Base-by-base conservation (phyloP, 2,888 invertebrate species). In the Cremastinae sp. region DNA sequence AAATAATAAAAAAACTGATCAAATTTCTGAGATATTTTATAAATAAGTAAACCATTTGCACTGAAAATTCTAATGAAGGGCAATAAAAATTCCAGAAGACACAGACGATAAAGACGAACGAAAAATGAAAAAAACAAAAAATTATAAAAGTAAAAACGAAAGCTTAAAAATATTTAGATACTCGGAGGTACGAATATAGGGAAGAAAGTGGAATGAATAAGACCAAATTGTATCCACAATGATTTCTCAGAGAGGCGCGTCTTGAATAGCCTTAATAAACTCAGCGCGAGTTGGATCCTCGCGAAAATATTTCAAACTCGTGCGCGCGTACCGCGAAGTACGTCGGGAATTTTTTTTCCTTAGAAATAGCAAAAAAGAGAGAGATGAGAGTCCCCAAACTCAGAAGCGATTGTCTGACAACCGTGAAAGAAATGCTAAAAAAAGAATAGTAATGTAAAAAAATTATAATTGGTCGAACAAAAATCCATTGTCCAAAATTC, bases 221-320 rank as follows among this genome's bases (percentile, higher is more conserved):
- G 91, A 90, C 91, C 91, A 92, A 92, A 92, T 92, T 92, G 92
- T 92, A 91, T 91, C 91, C 91, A 92, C 91, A 92, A 92, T 92
- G 90, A 89, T 90, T 91, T 91, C 91, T 91, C 91, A 91, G 90
- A 91, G 90, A 91, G 90, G 91, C 90, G 90, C 90, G 90, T 88
- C 91, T 90, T 92, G 91, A 91, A 92, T 92, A 91, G 91, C 91
- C 91, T 92, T 92, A 92, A 91, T 91, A 89, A 89, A 89, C 88
- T 87, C 83, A 85, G 69, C 49, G 59, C 85, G 86, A 28, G 28
- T 28, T 28, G 87, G 87, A 87, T 87, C 85, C 87, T 87, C 87
- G 56, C 37, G 86, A 86, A 88, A 89, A 88, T 88, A 61, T 70
- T 88, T 88, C 87, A 86, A 87, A 83, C 79, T 80, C 84, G 79